phyloP scores from a whole-genome alignment of 35 echinoderm and acorn worm species.

The Diadema setosum region DNA sequence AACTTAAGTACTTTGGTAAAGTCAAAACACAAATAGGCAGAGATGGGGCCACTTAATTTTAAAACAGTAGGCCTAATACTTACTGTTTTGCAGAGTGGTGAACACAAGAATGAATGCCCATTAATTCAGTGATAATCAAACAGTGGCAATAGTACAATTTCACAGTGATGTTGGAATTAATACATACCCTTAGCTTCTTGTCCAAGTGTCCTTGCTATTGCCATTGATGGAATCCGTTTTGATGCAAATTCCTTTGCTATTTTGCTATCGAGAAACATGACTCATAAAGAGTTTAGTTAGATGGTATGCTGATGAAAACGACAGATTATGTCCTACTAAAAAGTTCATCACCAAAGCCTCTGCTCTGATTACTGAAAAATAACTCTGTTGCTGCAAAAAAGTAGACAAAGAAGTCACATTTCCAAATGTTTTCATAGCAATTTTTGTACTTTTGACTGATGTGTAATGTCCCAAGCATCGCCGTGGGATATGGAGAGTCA shows the following conservation, averaged over 20 bases:
- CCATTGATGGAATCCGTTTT: constrained; percentile 31
- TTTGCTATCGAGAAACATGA: constrained; percentile 44
- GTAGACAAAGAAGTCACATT: neutral
- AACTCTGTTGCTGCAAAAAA: neutral
- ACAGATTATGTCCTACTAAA: constrained; percentile 43
- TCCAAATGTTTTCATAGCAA: neutral
- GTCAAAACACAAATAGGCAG: too few species aligned
- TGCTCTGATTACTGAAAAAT: constrained; percentile 41
- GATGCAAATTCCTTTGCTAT: constrained; percentile 29
- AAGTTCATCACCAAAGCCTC: neutral
- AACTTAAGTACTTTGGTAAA: too few species aligned
- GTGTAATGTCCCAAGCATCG: constrained; percentile 1
- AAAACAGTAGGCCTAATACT: too few species aligned
- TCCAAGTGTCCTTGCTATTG: constrained; percentile 26
- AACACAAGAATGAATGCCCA: too few species aligned
- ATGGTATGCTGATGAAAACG: constrained; percentile 1
- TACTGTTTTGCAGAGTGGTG: too few species aligned
- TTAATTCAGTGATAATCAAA: neutral
- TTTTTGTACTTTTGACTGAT: constrained; percentile 34
- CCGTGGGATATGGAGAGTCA: constrained; percentile 31
- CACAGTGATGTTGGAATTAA: neutral
- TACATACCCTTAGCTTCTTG: constrained; percentile 36
- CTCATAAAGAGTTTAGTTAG: constrained; percentile 17
- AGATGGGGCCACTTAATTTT: too few species aligned
- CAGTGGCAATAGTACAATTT: neutral